Conservation (phyloP, 2,113 vertebrate species). For the Campylomormyrus numenius region DNA sequence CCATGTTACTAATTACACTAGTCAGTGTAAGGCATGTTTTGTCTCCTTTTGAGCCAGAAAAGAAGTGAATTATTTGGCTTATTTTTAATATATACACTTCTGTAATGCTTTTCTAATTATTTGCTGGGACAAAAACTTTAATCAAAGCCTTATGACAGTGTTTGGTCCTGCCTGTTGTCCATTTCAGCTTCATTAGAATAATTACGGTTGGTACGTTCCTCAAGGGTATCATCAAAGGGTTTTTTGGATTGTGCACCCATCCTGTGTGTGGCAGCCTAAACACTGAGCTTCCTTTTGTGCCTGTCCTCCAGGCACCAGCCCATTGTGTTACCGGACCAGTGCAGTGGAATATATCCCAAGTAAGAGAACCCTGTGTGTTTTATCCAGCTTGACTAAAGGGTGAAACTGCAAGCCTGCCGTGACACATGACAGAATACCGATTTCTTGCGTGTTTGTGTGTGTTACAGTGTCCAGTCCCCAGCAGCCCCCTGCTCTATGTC, state of each 20-base stretch:
- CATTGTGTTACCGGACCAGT: slow-evolving; percentile 30
- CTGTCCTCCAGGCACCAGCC: slow-evolving; percentile 20
- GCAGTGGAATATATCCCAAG: slow-evolving; percentile 35
- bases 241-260: not conserved
- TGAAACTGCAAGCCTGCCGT: not conserved
- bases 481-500: slow-evolving; percentile 36
- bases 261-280: not conserved
- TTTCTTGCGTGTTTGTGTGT: not conserved
- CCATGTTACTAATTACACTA: not conserved
- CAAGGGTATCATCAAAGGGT: not conserved
- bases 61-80: not conserved
- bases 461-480: slow-evolving; percentile 34
- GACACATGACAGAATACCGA: not conserved
- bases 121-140: not conserved
- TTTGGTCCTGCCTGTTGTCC: not conserved
- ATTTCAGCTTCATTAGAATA: not conserved
- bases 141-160: not conserved
- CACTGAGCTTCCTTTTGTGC: not conserved
- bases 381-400: not conserved
- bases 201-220: not conserved
- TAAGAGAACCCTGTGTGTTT: slow-evolving; percentile 3
- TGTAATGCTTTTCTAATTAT: not conserved
- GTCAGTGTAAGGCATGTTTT: not conserved
- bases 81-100: not conserved
- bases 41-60: not conserved